phyloP scores from a whole-genome alignment of 2,113 vertebrate species.

The Amblyopsis rosae region DNA sequence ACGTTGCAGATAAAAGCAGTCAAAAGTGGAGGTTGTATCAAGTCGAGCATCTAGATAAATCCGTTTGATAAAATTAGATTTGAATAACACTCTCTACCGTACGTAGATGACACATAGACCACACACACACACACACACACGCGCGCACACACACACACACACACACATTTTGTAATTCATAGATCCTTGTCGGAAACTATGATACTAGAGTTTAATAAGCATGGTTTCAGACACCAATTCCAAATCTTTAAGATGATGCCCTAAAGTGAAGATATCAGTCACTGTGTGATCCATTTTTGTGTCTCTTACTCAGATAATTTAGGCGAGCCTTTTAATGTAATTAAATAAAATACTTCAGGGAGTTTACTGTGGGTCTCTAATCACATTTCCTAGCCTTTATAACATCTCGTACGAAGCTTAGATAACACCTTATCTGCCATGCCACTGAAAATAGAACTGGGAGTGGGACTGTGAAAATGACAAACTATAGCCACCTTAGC shows the following conservation, averaged over 20 bases:
- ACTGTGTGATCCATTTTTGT: constrained; percentile 18
- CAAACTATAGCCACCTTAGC: constrained; percentile 35
- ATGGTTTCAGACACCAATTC: constrained; percentile 14
- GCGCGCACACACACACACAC: neutral
- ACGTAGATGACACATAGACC: too few species aligned
- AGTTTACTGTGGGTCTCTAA: constrained; percentile 21
- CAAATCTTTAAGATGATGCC: constrained; percentile 6
- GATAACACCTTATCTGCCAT: constrained; percentile 40
- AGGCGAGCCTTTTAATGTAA: constrained; percentile 42
- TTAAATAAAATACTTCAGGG: constrained; percentile 33
- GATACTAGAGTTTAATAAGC: neutral
- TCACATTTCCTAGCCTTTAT: neutral
- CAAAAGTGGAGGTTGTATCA: constrained; percentile 56
- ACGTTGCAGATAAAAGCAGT: constrained; percentile 63
- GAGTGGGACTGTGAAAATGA: constrained; percentile 37
- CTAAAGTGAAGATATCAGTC: constrained; percentile 21
- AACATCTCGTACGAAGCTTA: constrained; percentile 23
- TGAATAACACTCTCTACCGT: constrained; percentile 17
- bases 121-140: neutral
- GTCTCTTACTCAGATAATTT: constrained; percentile 27
- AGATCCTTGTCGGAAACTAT: neutral
- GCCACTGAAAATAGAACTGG: constrained; percentile 43
- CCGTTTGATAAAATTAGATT: constrained; percentile 30
- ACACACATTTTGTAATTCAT: neutral
- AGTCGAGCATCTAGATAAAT: constrained; percentile 44